phyloP scores from a whole-genome alignment of 2,888 invertebrate species.

The Ophion obscuratus region DNA sequence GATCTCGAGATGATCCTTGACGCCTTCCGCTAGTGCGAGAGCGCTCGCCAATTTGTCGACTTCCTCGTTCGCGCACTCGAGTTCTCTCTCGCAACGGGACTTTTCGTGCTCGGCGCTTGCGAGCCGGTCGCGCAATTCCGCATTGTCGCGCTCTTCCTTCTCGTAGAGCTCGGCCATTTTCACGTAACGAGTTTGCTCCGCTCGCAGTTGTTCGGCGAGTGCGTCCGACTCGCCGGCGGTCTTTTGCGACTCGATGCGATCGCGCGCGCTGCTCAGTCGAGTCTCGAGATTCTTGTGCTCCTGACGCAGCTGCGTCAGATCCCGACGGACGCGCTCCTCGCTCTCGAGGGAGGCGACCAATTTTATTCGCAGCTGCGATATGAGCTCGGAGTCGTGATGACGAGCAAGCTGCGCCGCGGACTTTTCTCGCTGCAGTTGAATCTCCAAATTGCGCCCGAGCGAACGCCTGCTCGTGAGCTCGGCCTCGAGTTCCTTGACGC shows the following conservation, averaged over 20 bases:
- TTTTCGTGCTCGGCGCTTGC: constrained; percentile 84
- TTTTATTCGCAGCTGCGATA: constrained; percentile 77
- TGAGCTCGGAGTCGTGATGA: constrained; percentile 78
- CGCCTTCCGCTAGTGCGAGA: constrained; percentile 76
- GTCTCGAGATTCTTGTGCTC: constrained; percentile 85
- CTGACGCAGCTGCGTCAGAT: constrained; percentile 86
- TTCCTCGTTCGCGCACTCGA: constrained; percentile 84
- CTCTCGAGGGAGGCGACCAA: constrained; percentile 88
- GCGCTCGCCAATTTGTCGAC: constrained; percentile 83
- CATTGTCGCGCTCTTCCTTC: constrained; percentile 71
- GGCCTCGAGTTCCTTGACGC: constrained; percentile 75
- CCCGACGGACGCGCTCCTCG: constrained; percentile 87
- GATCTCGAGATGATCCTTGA: constrained; percentile 85
- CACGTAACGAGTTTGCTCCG: constrained; percentile 73
- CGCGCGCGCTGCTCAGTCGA: constrained; percentile 76
- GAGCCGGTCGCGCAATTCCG: constrained; percentile 84
- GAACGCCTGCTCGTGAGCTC: constrained; percentile 77
- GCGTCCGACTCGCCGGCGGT: constrained; percentile 56
- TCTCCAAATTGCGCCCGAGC: constrained; percentile 75
- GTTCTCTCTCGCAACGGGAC: constrained; percentile 84
- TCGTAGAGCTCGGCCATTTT: constrained; percentile 74
- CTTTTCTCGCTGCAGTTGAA: constrained; percentile 77
- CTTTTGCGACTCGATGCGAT: constrained; percentile 72
- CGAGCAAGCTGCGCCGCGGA: constrained; percentile 72
- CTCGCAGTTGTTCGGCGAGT: constrained; percentile 68